These are phyloP conservation scores for Autographa gamma DNA, from an alignment of 2,888 invertebrate genomes.

Conservation along the genomic window DNA sequence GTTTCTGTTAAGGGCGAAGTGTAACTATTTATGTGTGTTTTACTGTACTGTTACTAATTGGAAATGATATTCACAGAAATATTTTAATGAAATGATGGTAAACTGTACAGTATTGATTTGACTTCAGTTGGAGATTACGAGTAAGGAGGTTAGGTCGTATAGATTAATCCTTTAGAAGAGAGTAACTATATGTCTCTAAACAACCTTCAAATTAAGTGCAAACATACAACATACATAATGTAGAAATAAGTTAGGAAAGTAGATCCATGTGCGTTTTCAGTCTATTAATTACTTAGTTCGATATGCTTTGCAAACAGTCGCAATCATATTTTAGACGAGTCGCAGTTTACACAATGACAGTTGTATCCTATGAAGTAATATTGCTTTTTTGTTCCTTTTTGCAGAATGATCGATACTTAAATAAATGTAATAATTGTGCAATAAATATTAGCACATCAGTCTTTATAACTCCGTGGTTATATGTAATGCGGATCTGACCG, in stretches of 20 bases:
- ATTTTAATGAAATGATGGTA: not conserved
- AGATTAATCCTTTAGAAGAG: too few species aligned
- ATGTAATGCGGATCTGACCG: slow-evolving; percentile 45
- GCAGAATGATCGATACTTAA: not conserved
- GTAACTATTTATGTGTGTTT: not conserved
- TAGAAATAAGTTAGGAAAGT: too few species aligned
- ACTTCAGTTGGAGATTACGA: not conserved
- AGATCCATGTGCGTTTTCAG: not conserved
- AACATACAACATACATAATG: too few species aligned
- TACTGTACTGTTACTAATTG: not conserved
- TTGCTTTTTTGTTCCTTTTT: not conserved
- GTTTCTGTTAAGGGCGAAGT: not conserved
- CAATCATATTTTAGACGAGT: not conserved
- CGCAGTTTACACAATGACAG: not conserved
- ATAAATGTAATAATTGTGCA: not conserved
- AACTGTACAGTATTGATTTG: not conserved
- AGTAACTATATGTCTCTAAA: too few species aligned
- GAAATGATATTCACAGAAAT: not conserved
- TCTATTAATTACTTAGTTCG: too few species aligned
- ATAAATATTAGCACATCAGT: not conserved
- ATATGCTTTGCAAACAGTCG: not conserved
- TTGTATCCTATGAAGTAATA: too few species aligned
- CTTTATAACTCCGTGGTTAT: not conserved
- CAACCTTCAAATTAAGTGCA: too few species aligned
- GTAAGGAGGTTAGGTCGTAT: not conserved